phyloP scores from a whole-genome alignment of 2,888 invertebrate species.

The Amphipoea lucens region DNA sequence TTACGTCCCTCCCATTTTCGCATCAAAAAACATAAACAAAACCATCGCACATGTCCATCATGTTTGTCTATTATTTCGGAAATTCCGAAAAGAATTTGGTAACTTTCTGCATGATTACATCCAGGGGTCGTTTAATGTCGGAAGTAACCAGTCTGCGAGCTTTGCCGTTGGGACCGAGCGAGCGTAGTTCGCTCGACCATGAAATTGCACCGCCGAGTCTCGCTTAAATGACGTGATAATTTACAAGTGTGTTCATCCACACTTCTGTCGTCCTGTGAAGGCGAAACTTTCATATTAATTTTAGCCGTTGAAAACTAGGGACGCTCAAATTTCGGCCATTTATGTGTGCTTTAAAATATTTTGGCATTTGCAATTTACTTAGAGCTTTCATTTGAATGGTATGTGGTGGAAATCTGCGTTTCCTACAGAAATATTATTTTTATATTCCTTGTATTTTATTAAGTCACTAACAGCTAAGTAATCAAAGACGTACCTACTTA shows the following conservation, averaged over 20 bases:
- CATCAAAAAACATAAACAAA: background rate
- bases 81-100: constrained; percentile 54
- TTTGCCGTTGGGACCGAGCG: constrained; percentile 62
- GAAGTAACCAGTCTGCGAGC: constrained; percentile 59
- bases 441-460: background rate
- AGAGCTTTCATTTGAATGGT: constrained; percentile 16
- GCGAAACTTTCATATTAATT: constrained; percentile 73
- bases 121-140: constrained; percentile 61
- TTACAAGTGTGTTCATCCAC: constrained; percentile 77
- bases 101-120: constrained; percentile 66
- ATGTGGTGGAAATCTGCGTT: background rate
- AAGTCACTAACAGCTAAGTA: background rate
- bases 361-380: constrained; percentile 34
- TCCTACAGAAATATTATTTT: too few relatives aligned
- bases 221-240: constrained; percentile 81
- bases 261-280: constrained; percentile 68
- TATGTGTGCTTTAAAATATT: constrained; percentile 41
- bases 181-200: constrained; percentile 72
- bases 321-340: constrained; percentile 50
- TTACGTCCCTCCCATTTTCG: background rate
- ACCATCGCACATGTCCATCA: constrained; percentile 38
- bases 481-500: background rate
- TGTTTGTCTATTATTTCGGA: constrained; percentile 54
- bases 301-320: constrained; percentile 62
- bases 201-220: constrained; percentile 79